Conservation (phyloP, 1,140 invertebrate species). For the Scaptomyza pallida region DNA sequence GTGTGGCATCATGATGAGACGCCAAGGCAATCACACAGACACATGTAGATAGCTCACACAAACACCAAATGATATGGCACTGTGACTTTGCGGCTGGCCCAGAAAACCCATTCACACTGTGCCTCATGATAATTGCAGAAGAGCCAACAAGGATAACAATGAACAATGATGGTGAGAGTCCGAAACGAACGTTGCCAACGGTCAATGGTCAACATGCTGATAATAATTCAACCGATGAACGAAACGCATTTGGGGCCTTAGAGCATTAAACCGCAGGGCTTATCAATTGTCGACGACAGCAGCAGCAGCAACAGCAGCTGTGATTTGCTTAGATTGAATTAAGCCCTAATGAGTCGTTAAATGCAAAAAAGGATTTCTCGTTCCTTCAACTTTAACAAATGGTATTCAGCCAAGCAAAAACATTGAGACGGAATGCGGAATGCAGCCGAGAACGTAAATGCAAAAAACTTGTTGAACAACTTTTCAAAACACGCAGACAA, state of each 20-base stretch:
- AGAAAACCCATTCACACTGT: constrained; percentile 52
- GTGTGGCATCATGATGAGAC: constrained; percentile 71
- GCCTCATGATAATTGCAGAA: constrained; percentile 73
- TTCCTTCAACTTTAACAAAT: background rate
- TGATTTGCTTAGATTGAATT: constrained; percentile 52
- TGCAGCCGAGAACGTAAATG: constrained; percentile 33
- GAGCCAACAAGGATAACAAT: constrained; percentile 44
- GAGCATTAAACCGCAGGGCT: constrained; percentile 50
- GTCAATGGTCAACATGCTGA: constrained; percentile 59
- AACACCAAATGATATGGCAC: constrained; percentile 47
- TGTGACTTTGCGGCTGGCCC: constrained; percentile 47
- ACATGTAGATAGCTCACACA: background rate
- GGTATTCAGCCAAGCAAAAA: background rate
- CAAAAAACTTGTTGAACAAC: constrained; percentile 72
- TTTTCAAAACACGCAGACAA: constrained; percentile 2
- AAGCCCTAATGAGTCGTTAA: constrained; percentile 71
- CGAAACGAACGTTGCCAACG: constrained; percentile 46
- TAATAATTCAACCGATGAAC: constrained; percentile 71
- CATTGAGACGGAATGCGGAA: background rate
- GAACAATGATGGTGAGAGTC: constrained; percentile 15
- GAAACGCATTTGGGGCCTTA: constrained; percentile 34
- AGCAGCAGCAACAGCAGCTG: constrained; percentile 21
- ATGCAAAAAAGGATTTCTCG: constrained; percentile 32
- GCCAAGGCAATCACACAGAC: constrained; percentile 50
- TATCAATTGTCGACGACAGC: constrained; percentile 58